A percentile compares a stretch with the other conserved stretches of the same genome.
These are phyloP conservation scores for Cryptus viduatorius DNA, from an alignment of 2,888 invertebrate genomes.

Conservation along the genomic window DNA sequence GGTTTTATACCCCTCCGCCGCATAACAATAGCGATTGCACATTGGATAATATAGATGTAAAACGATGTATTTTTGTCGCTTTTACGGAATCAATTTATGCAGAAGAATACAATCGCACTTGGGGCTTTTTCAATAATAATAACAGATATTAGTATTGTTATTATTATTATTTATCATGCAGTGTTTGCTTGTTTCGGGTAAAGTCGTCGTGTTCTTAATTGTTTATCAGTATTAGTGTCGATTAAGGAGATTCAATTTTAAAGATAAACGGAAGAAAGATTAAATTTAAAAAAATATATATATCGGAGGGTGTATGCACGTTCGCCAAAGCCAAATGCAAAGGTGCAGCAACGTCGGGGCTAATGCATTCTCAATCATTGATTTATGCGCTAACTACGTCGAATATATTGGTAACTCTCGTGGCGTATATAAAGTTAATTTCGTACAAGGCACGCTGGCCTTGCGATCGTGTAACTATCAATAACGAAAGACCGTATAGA, in stretches of 20 bases:
- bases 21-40: not conserved
- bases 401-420: constrained; percentile 80
- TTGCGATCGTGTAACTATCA: constrained; percentile 83
- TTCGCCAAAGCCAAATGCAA: constrained; percentile 29
- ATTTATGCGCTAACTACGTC: constrained; percentile 81
- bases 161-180: too few species aligned
- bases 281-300: constrained; percentile 6
- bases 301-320: constrained; percentile 41
- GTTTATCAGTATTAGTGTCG: too few species aligned
- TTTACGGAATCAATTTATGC: too few species aligned
- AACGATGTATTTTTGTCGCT: not conserved
- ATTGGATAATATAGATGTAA: not conserved
- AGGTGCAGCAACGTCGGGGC: constrained; percentile 64
- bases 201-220: too few species aligned
- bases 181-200: too few species aligned
- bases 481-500: constrained; percentile 73
- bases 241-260: too few species aligned
- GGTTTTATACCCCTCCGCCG: not conserved
- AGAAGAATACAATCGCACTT: too few species aligned
- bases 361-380: constrained; percentile 82
- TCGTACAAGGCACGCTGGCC: constrained; percentile 80
- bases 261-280: not conserved
- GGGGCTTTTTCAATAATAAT: too few species aligned
- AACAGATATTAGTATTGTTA: too few species aligned
- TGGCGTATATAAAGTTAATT: constrained; percentile 83